Conservation (phyloP, 2,113 vertebrate genomes). For the Cariama cristata region DNA sequence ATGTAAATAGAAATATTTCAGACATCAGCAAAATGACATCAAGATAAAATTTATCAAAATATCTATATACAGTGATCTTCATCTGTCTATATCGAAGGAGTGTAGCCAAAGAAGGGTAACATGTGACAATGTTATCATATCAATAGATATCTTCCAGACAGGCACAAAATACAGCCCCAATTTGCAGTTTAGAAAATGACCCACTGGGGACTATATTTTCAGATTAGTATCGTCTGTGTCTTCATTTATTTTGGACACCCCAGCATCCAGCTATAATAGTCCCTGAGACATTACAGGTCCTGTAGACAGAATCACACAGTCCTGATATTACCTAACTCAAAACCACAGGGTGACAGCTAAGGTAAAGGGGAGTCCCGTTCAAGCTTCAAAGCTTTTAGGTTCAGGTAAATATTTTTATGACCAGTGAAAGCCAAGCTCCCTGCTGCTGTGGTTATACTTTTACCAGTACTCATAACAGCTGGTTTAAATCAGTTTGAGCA, state of each 20-base stretch:
- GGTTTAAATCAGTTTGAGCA: background rate
- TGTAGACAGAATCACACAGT: background rate
- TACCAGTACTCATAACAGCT: background rate
- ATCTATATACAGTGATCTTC: background rate
- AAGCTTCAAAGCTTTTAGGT: background rate
- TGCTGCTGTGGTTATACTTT: background rate
- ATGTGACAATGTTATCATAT: background rate
- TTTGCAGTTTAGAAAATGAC: background rate
- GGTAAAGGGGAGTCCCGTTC: background rate
- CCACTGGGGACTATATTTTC: background rate
- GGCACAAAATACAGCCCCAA: background rate
- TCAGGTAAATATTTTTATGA: background rate
- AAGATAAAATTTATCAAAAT: background rate
- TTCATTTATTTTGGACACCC: background rate
- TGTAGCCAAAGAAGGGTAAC: background rate
- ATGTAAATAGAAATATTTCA: constrained; percentile 29
- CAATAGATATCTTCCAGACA: background rate
- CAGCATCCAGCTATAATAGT: background rate
- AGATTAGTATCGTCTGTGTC: background rate
- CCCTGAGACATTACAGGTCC: background rate
- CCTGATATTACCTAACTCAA: background rate
- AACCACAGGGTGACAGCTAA: background rate
- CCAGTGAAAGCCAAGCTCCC: background rate
- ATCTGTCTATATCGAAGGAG: background rate
- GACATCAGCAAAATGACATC: background rate